Conservation (phyloP, 2,888 invertebrate species). For the Leistus spinibarbis region DNA sequence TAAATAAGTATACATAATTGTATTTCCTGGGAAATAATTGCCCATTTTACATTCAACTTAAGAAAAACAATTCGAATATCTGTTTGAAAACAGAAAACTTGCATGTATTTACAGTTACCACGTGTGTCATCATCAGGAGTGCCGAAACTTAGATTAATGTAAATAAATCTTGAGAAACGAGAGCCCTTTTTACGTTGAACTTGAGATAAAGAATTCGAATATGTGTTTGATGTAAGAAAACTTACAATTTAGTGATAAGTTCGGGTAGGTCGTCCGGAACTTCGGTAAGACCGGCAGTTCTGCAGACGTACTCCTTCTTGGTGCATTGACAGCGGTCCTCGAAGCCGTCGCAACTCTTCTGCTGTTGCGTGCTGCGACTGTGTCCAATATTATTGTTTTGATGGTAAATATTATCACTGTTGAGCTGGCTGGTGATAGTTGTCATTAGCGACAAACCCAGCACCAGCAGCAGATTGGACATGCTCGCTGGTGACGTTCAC, state of each 20-base stretch:
- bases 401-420: not conserved
- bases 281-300: conserved; percentile 48
- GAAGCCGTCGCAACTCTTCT: conserved; percentile 44
- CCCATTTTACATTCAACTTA: too few relatives aligned
- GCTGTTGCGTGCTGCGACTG: conserved; percentile 5
- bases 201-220: too few relatives aligned
- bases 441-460: conserved; percentile 37
- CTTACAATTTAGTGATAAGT: conserved; percentile 51
- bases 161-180: too few relatives aligned
- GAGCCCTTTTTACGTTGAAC: too few relatives aligned
- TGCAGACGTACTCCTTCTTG: conserved; percentile 48
- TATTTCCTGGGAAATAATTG: too few relatives aligned
- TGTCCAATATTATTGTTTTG: conserved; percentile 17
- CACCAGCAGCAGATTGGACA: conserved; percentile 28
- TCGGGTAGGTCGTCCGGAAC: conserved; percentile 48
- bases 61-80: too few relatives aligned
- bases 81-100: too few relatives aligned
- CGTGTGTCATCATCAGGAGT: too few relatives aligned
- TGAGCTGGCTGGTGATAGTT: conserved; percentile 40
- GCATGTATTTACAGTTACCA: too few relatives aligned
- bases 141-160: too few relatives aligned
- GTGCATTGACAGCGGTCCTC: conserved; percentile 49
- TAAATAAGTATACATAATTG: too few relatives aligned
- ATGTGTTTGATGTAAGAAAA: too few relatives aligned
- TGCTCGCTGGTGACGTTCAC: conserved; percentile 37